Conservation (phyloP, 2,113 vertebrate genomes). For the Menidia beryllina region DNA sequence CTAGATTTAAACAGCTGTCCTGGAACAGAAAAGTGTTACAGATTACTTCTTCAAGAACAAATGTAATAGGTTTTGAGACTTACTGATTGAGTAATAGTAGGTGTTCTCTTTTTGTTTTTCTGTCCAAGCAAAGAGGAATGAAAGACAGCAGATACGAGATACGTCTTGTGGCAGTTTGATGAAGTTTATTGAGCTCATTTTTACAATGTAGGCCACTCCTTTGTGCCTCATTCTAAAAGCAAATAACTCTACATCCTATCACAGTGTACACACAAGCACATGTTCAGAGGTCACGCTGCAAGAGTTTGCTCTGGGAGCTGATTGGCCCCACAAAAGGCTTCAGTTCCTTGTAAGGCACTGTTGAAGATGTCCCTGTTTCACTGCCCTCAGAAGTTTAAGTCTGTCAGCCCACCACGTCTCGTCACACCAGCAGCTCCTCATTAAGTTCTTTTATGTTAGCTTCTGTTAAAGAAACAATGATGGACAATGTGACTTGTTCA, state of each 20-base stretch:
- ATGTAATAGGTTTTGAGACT: slow-evolving; percentile 25
- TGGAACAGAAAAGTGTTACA: background rate
- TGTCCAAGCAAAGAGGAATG: background rate
- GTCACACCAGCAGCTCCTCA: slow-evolving; percentile 42
- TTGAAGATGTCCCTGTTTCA: background rate
- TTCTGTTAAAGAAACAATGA: slow-evolving; percentile 26
- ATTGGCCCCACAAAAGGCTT: slow-evolving; percentile 21
- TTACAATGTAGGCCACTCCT: slow-evolving; percentile 51
- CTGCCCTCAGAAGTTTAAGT: background rate
- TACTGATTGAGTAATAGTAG: slow-evolving; percentile 35
- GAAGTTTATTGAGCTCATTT: slow-evolving; percentile 30
- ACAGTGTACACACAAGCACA: slow-evolving; percentile 25
- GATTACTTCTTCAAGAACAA: background rate
- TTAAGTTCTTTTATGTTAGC: background rate
- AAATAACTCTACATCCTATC: slow-evolving; percentile 34
- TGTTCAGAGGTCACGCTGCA: slow-evolving; percentile 4
- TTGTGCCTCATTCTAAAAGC: slow-evolving; percentile 41
- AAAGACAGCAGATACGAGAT: background rate
- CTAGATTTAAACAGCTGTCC: slow-evolving; percentile 2
- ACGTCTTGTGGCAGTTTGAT: background rate
- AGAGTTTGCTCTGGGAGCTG: slow-evolving; percentile 38
- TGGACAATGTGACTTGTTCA: too few species aligned
- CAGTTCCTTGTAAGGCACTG: background rate
- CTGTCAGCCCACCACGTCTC: background rate
- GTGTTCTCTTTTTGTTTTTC: slow-evolving; percentile 3